Evolutionary conservation across 1,140 invertebrate genomes (phyloP).

Genomic region (Procambarus clarkii): DNA sequence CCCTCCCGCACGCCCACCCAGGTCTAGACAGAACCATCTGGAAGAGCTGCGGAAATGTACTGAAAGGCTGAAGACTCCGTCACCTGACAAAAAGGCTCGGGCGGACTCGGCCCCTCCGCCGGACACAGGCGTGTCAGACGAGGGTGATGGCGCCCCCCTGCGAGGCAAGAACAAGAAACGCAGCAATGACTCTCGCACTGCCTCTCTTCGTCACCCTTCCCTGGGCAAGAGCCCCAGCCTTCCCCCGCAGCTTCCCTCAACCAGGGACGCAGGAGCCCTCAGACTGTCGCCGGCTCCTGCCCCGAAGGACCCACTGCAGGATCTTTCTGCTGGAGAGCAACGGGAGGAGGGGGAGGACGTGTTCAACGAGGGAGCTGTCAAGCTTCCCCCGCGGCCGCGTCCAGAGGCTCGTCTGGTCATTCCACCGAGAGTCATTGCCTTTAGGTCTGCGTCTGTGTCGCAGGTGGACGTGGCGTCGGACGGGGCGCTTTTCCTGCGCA

Average conservation of each 20-base stretch:
- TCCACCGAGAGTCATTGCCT: constrained; percentile 58
- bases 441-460: constrained; percentile 67
- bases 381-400: constrained; percentile 47
- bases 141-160: constrained; percentile 23
- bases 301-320: background rate
- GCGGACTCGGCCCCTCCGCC: constrained; percentile 33
- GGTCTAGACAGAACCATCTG: constrained; percentile 65
- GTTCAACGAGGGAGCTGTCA: constrained; percentile 14
- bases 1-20: constrained; percentile 67
- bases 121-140: constrained; percentile 37
- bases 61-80: constrained; percentile 53
- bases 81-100: constrained; percentile 44
- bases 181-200: constrained; percentile 26
- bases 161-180: constrained; percentile 27
- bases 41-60: constrained; percentile 65
- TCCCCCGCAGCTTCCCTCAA: constrained; percentile 54
- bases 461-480: constrained; percentile 62
- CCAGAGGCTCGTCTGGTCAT: constrained; percentile 50
- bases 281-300: background rate
- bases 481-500: constrained; percentile 31
- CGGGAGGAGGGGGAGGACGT: constrained; percentile 38
- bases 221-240: constrained; percentile 60
- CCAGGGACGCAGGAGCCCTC: constrained; percentile 11
- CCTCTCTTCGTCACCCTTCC: constrained; percentile 31
- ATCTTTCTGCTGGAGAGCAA: background rate